Base-by-base conservation (phyloP, 1,140 invertebrate genomes). In the Pogonomyrmex barbatus region DNA sequence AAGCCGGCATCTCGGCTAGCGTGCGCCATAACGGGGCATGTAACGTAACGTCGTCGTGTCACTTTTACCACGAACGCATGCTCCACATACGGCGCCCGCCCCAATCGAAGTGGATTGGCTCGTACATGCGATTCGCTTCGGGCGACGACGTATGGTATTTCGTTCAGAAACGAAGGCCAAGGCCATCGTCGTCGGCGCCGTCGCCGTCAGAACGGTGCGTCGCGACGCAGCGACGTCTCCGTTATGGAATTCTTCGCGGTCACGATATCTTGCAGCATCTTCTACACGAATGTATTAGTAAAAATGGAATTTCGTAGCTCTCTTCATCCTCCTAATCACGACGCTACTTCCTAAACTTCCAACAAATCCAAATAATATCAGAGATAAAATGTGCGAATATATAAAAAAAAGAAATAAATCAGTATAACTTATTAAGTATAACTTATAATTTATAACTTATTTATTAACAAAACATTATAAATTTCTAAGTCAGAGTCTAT, bases 121-220 rank as follows among this genome's bases (percentile, higher is more conserved):
- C 63, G 87, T 76, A 88, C 87, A 87, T 90, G 87, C 88, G 79
- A 89, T 91, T 92, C 76, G 88, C 91, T 91, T 71, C 88, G 70
- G 89, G 91, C 91, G 88, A 92, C 92, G 88, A 68, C 36, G 65
- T 52, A 42, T 67, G 45, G 79, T 78, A 67, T 73, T 83, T 88
- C 76, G 71, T 81, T 88, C 85, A 45, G 79, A 87, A 90, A 89
- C 88, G 89, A 93, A 93, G 92, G 92, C 91, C 93, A 93, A 93
- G 93, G 93, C 87, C 88, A 47, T n/a, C 63, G 58, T 75, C 70
- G 12, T 8, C 90, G 75, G 67, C 81, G 58, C 33, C 73, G 36
- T 47, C 50, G 17, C 76, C 70, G 47, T 65, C 39, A n/a, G 24
- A 63, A 62, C 9, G 47, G 62, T n/a, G 17, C 42, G 50, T 73